A percentile compares a stretch with the other conserved stretches of the same genome.
Conservation (phyloP, 2,113 vertebrate genomes). For the Formicarius rufipectus region DNA sequence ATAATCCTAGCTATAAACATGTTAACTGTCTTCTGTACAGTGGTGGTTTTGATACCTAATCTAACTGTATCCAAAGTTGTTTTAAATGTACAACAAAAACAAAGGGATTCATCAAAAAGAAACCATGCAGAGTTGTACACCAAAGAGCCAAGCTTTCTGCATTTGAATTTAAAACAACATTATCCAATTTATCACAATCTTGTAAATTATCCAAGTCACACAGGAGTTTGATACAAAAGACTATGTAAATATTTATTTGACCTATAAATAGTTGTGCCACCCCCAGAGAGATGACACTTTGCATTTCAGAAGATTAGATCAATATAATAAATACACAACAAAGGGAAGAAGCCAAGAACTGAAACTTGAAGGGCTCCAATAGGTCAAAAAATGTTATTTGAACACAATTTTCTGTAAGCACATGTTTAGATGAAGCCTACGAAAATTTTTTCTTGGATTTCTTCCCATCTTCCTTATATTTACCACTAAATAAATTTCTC, state of each 20-base stretch:
- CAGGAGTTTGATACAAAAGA: slow-evolving; percentile 3
- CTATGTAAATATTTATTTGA: slow-evolving; percentile 44
- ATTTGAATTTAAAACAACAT: slow-evolving; percentile 25
- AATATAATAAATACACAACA: slow-evolving; percentile 32
- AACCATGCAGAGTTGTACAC: neutral
- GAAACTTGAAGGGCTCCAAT: neutral
- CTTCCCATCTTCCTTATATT: neutral
- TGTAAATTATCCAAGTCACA: slow-evolving; percentile 7
- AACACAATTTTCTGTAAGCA: neutral
- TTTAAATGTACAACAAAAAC: neutral
- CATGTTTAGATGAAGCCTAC: neutral
- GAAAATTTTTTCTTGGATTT: neutral
- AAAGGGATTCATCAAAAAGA: neutral
- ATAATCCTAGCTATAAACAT: neutral
- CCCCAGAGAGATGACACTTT: neutral
- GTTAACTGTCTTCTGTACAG: neutral
- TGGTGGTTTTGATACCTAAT: neutral
- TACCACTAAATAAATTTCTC: neutral
- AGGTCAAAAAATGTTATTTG: neutral
- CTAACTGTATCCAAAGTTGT: neutral
- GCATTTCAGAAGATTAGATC: slow-evolving; percentile 39
- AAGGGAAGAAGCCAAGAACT: slow-evolving; percentile 1
- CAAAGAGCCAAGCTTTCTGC: neutral
- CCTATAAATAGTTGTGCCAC: slow-evolving; percentile 18
- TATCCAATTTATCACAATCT: neutral